Evolutionary conservation across 2,113 vertebrate species (phyloP), one percentile per base, ranked within the genome.

Genomic region (Theropithecus gelada): DNA sequence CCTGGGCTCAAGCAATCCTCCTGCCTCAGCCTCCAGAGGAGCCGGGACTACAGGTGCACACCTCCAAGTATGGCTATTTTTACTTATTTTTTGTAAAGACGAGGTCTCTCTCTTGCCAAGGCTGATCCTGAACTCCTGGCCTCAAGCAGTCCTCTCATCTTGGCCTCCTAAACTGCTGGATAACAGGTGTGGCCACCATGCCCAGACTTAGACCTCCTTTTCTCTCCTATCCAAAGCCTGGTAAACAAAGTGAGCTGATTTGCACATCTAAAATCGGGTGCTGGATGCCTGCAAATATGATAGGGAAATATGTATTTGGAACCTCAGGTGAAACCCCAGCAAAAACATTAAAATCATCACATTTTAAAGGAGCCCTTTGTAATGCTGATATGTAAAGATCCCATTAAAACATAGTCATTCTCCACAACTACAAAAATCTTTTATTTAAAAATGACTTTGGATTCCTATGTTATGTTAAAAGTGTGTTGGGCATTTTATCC

Each of bases 401-500:
- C 66, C n/a, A 55, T 90, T 95, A 88, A 98, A 98, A 98, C 90
- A 96, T 73, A 96, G 94, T 94, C 94, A 92, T 96, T 96, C 98
- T 95, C 97, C 94, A 84, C 64, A 78, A 97, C 83, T 96, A 98
- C 59, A 96, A 96, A 98, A 98, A 89, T 96, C 96, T 97, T 96
- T 96, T 95, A 97, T 98, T 98, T 97, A 93, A 97, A 97, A 98
- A 98, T 80, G 27, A 96, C 86, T 98, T 94, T 96, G 96, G 79
- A 93, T 98, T 97, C 88, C 23, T 5, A 75, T 48, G 80, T 57
- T 85, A 98, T 91, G 92, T 98, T 97, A 98, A 98, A 98, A 89
- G 94, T 96, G 72, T 84, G 91, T 97, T 98, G 95, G 93, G 70
- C 90, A 98, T 98, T 98, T 98, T 98, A 96, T 97, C 98, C 96